phyloP scores from a whole-genome alignment of 2,797 vertebrate genomes.

The Telmatherina bonti region DNA sequence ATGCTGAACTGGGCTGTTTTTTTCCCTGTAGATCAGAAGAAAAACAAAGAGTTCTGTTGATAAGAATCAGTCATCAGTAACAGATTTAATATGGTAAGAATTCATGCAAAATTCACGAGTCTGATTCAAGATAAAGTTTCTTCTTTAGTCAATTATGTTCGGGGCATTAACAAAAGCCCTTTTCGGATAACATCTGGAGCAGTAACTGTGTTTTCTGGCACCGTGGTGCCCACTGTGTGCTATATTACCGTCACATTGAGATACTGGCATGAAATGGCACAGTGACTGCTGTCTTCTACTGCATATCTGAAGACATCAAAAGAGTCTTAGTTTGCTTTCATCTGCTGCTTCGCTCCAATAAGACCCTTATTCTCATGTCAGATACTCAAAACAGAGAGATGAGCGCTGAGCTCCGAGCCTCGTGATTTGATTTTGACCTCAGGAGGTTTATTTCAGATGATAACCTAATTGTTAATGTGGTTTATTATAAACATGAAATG shows the following conservation, averaged over 20 bases:
- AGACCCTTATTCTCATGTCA: slow-evolving; percentile 68
- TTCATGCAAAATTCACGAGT: not conserved
- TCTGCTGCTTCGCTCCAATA: slow-evolving; percentile 87
- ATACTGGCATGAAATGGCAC: slow-evolving; percentile 64
- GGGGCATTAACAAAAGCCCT: not conserved
- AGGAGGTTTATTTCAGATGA: slow-evolving; percentile 14
- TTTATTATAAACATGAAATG: slow-evolving; percentile 15
- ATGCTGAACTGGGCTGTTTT: no score
- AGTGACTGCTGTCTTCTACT: slow-evolving; percentile 70
- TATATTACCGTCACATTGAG: slow-evolving; percentile 41
- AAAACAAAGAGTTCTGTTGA: no score
- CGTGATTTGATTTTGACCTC: slow-evolving; percentile 18
- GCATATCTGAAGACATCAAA: slow-evolving; percentile 82
- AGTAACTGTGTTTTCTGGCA: slow-evolving; percentile 22
- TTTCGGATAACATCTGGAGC: no score
- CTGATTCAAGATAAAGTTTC: not conserved
- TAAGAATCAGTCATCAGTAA: not conserved
- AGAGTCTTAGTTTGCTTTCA: slow-evolving; percentile 82
- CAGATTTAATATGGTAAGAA: slow-evolving; percentile 4
- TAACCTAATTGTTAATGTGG: slow-evolving; percentile 8
- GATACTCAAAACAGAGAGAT: slow-evolving; percentile 48
- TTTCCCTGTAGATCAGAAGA: no score
- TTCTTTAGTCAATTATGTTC: slow-evolving; percentile 5
- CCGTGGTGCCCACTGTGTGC: slow-evolving; percentile 25
- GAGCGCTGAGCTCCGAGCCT: slow-evolving; percentile 26